Evolutionary conservation across 2,888 invertebrate species (phyloP).

Genomic region (Escarpia spicata): DNA sequence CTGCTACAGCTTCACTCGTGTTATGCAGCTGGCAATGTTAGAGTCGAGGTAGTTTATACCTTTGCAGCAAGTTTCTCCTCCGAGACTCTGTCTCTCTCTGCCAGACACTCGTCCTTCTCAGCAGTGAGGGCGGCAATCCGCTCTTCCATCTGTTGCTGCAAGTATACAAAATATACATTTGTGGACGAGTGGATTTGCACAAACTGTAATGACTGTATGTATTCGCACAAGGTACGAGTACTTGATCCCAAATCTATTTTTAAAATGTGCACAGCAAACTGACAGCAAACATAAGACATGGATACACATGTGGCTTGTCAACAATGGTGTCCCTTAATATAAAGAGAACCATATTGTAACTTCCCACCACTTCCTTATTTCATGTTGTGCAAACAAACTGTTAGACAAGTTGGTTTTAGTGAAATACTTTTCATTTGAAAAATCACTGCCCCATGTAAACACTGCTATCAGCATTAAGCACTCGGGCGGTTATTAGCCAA

Average conservation of each 20-base stretch:
- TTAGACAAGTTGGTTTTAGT: too few species aligned
- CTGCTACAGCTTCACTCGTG: too few species aligned
- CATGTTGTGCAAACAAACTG: too few species aligned
- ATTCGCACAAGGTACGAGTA: neutral
- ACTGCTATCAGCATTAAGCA: too few species aligned
- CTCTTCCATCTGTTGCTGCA: conserved; percentile 57
- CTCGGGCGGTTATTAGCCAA: too few species aligned
- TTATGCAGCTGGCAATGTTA: neutral
- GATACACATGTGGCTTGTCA: neutral
- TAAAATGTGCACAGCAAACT: neutral
- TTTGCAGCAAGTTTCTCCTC: conserved; percentile 47
- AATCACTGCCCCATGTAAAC: too few species aligned
- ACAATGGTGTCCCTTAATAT: neutral
- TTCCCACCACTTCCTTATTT: too few species aligned
- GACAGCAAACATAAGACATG: neutral
- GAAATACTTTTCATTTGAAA: too few species aligned
- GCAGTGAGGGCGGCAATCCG: conserved; percentile 42
- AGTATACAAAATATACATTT: neutral
- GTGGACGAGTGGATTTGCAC: neutral
- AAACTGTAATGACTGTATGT: neutral
- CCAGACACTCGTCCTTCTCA: conserved; percentile 48
- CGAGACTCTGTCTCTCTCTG: conserved; percentile 55
- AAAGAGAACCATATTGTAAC: neutral
- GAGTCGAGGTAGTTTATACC: conserved; percentile 41
- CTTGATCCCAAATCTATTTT: neutral